Evolutionary conservation across 2,113 vertebrate species (phyloP), one percentile per base, ranked within the genome.

Genomic region (Castor canadensis): DNA sequence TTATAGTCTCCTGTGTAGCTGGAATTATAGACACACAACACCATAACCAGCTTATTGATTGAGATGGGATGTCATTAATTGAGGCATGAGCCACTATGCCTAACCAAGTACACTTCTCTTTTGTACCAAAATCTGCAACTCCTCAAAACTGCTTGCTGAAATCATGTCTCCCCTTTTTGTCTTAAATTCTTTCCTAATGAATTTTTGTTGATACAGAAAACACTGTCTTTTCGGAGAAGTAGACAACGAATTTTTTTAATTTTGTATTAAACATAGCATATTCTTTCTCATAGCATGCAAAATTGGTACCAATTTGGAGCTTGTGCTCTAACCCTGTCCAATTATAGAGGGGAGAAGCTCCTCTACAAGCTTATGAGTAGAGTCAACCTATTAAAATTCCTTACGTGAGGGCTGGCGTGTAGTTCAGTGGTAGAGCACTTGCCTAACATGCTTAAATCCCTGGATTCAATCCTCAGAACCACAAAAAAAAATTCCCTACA

Each of bases 221-320:
- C 6, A 82, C 4, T 73, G 43, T 52, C 84, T 95, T 79, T 60
- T 76, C 24, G 77, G 28, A 92, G 16, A 4, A 93, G 24, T 54
- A 82, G 77, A 81, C 30, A 91, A 91, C 28, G 20, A 71, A 52
- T 69, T 91, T 93, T 89, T 62, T 71, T 58, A 26, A 47, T 92
- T 95, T 96, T 87, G 22, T 87, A 62, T 84, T 92, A 69, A 93
- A 89, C 1, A 64, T 24, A 87, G 12, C 32, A 84, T 49, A 5
- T 93, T 87, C 10, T 83, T 92, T 80, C 84, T 94, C 92, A 69
- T 22, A 80, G 28, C 9, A 69, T 75, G 26, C 47, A 94, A 95
- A 94, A 84, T 47, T 52, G 26, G 54, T 71, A 56, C 22, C 26
- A 75, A 0, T 80, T 87, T 92, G 6, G 35, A 96, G 45, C 73